Base-by-base conservation (phyloP, 1,140 invertebrate species). In the Lineus longissimus region DNA sequence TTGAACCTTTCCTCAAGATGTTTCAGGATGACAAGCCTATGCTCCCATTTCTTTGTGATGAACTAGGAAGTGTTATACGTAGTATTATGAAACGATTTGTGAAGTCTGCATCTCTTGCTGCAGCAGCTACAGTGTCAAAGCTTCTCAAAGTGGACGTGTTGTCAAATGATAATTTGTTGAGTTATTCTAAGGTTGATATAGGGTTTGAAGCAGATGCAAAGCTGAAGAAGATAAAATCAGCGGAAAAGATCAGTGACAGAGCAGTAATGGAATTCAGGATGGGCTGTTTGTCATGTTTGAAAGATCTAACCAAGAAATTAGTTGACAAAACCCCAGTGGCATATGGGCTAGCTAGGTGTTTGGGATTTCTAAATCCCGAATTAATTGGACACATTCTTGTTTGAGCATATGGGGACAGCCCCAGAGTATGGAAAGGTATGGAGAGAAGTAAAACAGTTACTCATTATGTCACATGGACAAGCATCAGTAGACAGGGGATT, bases 401-500 rank as follows among this genome's bases (percentile, higher is more conserved):
- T 7, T n/a, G 4, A 6, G n/a, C 47, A 27, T n/a, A 23, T 51
- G n/a, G 47, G 25, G n/a, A 19, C 4, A n/a, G 25, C 6, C n/a
- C 33, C 4, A 15, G n/a, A 51, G 19, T n/a, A 51, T 27, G 25
- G 6, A 6, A 23, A 4, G 9, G 6, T 51, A 6, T 19, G n/a
- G 19, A n/a, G 19, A 7, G 6, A 7, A 15, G 15, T 36, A 4
- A 36, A 36, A 15, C 4, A 36, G 15, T 25, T 71, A 7, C 33
- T 70, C 25, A 19, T 65, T 13, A 59, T 69, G 9, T 72, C 69
- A 0, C 73, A 75, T 69, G 73, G 73, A 11, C 67, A 75, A 22
- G 67, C 72, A 7, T 45, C 13, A 7, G 70, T 75, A n/a, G 73
- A 75, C 45, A 62, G 68, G 29, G 72, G 72, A 6, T 73, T 75